Percentiles rank a stretch among this genome's conserved stretches.
These are phyloP conservation scores for Tachycineta bicolor DNA, from an alignment of 2,113 vertebrate species.

Conservation along the genomic window DNA sequence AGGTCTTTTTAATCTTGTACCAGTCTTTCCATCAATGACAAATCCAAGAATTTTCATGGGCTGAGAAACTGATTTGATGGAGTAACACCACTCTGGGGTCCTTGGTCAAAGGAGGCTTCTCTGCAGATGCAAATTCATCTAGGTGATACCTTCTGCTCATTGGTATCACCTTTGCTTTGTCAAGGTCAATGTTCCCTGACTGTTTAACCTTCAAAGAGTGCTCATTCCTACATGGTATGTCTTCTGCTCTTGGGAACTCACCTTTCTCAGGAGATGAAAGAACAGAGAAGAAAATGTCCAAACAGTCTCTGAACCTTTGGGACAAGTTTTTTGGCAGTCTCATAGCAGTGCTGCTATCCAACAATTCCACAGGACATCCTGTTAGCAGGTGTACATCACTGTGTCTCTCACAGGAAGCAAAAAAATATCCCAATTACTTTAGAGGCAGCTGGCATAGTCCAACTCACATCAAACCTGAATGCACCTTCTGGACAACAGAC, in stretches of 20 bases:
- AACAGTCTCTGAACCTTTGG: background rate
- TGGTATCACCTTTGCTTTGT: background rate
- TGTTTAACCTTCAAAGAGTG: background rate
- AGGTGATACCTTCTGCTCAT: background rate
- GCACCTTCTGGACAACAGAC: background rate
- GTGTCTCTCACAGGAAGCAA: background rate
- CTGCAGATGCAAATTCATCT: background rate
- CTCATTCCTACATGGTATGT: background rate
- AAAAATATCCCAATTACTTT: background rate
- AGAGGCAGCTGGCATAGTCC: background rate
- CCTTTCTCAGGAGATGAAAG: background rate
- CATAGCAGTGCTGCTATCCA: background rate
- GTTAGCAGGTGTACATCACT: background rate
- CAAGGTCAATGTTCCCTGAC: background rate
- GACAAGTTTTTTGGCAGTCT: background rate
- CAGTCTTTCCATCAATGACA: background rate
- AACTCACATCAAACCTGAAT: background rate
- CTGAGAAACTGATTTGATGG: background rate
- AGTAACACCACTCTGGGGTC: rapidly evolving
- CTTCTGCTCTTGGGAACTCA: background rate
- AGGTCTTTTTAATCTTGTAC: background rate
- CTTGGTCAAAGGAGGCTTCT: background rate
- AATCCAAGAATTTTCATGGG: background rate
- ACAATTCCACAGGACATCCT: background rate
- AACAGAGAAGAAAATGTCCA: background rate